These are phyloP conservation scores for Tenebrio molitor DNA, from an alignment of 1,140 invertebrate genomes.

Conservation along the genomic window DNA sequence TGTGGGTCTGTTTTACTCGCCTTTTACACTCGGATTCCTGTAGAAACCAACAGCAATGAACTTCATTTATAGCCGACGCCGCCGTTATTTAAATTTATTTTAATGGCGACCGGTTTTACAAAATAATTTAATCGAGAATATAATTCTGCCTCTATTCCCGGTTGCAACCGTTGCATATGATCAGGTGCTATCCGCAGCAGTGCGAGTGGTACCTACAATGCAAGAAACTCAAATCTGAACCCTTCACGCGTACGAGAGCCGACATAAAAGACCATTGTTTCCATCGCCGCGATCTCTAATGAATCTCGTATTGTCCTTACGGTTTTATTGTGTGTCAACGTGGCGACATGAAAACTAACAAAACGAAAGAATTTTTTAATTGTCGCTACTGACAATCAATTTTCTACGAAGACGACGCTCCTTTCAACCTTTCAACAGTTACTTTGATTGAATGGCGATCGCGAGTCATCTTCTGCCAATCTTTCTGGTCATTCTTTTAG, in stretches of 20 bases:
- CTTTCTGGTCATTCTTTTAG: conserved; percentile 8
- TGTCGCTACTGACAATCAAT: conserved; percentile 16
- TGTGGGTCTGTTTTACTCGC: conserved; percentile 43
- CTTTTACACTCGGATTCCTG: conserved; percentile 46
- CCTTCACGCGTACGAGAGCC: conserved; percentile 3
- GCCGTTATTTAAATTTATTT: conserved; percentile 49
- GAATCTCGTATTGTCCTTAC: conserved; percentile 21
- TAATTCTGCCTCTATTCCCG: conserved; percentile 25
- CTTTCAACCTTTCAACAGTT: conserved; percentile 5
- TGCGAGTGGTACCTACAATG: background rate
- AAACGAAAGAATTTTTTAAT: conserved; percentile 33
- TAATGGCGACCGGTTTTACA: conserved; percentile 48
- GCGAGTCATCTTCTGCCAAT: conserved; percentile 10
- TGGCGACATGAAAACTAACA: conserved; percentile 12
- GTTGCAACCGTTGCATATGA: background rate
- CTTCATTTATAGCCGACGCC: conserved; percentile 30
- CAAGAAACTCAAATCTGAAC: background rate
- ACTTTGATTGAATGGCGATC: background rate
- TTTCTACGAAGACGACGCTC: conserved; percentile 6
- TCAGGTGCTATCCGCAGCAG: background rate
- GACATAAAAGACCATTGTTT: conserved; percentile 32
- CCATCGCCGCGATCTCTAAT: background rate
- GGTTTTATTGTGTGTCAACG: conserved; percentile 21
- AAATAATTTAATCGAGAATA: conserved; percentile 47
- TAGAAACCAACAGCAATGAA: conserved; percentile 45